phyloP scores from a whole-genome alignment of 2,797 vertebrate genomes.

The Eupleurogrammus muticus region DNA sequence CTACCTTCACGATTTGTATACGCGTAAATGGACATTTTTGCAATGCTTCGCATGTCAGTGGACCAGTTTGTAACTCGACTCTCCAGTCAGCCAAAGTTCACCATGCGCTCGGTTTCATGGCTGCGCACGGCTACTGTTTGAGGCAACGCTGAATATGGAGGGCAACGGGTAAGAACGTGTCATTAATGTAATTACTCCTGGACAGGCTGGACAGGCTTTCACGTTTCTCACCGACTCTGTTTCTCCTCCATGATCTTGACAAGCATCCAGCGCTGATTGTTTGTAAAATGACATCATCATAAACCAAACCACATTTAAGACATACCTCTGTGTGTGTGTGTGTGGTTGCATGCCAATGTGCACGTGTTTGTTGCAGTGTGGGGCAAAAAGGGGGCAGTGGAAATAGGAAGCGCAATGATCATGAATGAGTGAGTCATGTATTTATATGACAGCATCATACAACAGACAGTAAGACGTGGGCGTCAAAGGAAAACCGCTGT shows the following conservation, averaged over 20 bases:
- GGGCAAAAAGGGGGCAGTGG: not conserved
- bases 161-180: slow-evolving; percentile 20
- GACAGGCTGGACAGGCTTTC: slow-evolving; percentile 31
- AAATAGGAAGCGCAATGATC: slow-evolving; percentile 15
- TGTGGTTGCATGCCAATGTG: not conserved
- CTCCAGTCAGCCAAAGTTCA: slow-evolving; percentile 48
- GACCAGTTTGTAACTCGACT: slow-evolving; percentile 28
- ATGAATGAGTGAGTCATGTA: slow-evolving; percentile 36
- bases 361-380: not conserved
- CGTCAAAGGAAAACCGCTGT: slow-evolving; percentile 24
- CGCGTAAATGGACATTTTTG: slow-evolving; percentile 32
- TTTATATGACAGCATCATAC: slow-evolving; percentile 52
- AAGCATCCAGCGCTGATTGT: slow-evolving; percentile 35
- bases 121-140: slow-evolving; percentile 17
- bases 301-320: slow-evolving; percentile 36
- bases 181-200: slow-evolving; percentile 20
- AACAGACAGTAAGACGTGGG: slow-evolving; percentile 19
- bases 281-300: slow-evolving; percentile 60
- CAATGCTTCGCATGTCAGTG: slow-evolving; percentile 17
- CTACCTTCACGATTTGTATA: slow-evolving; percentile 1
- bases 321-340: slow-evolving; percentile 7
- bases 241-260: slow-evolving; percentile 52
- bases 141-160: slow-evolving; percentile 10
- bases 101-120: slow-evolving; percentile 18
- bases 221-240: slow-evolving; percentile 41